These are phyloP conservation scores for Macaria liturata DNA, from an alignment of 2,888 invertebrate species.

Conservation along the genomic window DNA sequence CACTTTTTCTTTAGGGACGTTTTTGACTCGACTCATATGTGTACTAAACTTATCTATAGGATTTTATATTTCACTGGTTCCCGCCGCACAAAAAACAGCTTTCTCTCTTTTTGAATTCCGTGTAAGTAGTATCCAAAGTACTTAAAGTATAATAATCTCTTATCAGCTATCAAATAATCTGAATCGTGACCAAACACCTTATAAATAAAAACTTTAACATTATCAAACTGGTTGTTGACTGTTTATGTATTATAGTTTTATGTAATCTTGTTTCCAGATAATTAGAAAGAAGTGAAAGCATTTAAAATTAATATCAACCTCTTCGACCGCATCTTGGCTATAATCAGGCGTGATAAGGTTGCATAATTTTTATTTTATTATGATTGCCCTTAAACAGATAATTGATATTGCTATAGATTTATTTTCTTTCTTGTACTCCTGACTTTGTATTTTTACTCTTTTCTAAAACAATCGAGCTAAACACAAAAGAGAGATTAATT, in stretches of 20 bases:
- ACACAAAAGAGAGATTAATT: too few species aligned
- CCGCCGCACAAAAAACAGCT: conserved; percentile 2
- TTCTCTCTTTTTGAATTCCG: conserved; percentile 17
- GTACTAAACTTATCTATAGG: too few species aligned
- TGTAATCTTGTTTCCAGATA: conserved; percentile 31
- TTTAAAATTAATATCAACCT: conserved; percentile 34
- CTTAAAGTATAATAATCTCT: conserved; percentile 15
- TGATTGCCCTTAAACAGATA: too few species aligned
- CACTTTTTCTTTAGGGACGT: too few species aligned
- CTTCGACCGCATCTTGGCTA: conserved; percentile 26
- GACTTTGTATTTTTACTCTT: too few species aligned
- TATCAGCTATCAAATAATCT: conserved; percentile 24
- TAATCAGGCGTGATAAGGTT: conserved; percentile 26
- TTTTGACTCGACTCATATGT: too few species aligned
- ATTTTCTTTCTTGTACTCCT: too few species aligned
- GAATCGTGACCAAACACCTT: conserved; percentile 23
- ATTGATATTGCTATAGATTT: too few species aligned
- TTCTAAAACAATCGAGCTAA: too few species aligned
- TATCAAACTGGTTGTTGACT: conserved; percentile 20
- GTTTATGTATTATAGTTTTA: conserved; percentile 17
- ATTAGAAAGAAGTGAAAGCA: conserved; percentile 38
- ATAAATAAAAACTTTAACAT: conserved; percentile 15
- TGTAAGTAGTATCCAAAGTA: conserved; percentile 7
- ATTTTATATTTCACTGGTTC: too few species aligned
- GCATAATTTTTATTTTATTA: conserved; percentile 17